These are phyloP conservation scores for Perizoma affinitatum DNA, from an alignment of 2,888 invertebrate genomes.

Conservation along the genomic window DNA sequence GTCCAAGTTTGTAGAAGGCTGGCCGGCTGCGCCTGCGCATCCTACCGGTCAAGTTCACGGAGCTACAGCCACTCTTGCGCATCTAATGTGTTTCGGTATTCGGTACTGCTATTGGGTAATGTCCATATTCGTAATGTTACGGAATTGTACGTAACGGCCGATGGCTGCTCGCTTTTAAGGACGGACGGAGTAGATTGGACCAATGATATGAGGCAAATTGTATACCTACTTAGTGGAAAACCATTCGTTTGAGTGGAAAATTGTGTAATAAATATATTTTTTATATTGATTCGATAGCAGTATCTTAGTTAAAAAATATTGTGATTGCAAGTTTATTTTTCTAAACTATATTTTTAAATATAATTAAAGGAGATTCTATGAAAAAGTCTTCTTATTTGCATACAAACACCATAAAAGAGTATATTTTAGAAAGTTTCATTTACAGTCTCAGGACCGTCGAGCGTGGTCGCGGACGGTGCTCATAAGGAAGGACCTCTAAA, in stretches of 20 bases:
- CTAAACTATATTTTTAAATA: too few relatives aligned
- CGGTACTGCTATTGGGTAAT: conserved; percentile 30
- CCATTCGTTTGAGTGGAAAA: background rate
- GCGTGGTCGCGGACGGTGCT: too few relatives aligned
- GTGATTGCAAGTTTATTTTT: too few relatives aligned
- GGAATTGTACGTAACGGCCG: conserved; percentile 14
- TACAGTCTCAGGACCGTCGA: too few relatives aligned
- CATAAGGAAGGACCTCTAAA: too few relatives aligned
- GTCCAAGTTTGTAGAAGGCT: conserved; percentile 55
- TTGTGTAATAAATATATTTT: background rate
- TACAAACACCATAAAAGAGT: too few relatives aligned
- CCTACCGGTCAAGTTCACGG: conserved; percentile 79
- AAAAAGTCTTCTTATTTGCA: too few relatives aligned
- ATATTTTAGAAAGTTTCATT: too few relatives aligned
- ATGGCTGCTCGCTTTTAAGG: conserved; percentile 11
- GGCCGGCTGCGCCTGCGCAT: conserved; percentile 62
- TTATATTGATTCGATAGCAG: too few relatives aligned
- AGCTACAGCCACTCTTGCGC: conserved; percentile 46
- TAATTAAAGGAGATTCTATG: too few relatives aligned
- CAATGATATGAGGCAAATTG: conserved; percentile 1
- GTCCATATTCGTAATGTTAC: conserved; percentile 37
- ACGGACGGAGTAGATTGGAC: background rate
- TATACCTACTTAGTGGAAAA: background rate
- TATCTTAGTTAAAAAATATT: too few relatives aligned
- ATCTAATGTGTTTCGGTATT: conserved; percentile 41